These are phyloP conservation scores for Pimephales promelas DNA, from an alignment of 2,113 vertebrate species.

Conservation along the genomic window DNA sequence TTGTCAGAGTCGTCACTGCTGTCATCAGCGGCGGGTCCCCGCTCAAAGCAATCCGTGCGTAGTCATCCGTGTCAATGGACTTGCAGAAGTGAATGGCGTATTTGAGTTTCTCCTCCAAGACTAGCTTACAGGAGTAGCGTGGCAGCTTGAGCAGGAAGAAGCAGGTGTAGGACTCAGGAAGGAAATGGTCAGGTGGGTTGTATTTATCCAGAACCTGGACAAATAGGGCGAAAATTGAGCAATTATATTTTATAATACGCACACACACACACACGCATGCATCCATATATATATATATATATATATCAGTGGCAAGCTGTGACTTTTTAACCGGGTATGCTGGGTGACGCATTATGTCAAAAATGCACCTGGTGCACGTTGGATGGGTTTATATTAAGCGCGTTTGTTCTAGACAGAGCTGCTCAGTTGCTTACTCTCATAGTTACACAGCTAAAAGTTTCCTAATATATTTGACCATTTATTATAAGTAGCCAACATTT, in stretches of 20 bases:
- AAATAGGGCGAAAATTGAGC: neutral
- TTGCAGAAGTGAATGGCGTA: constrained; percentile 99
- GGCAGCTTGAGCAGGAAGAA: constrained; percentile 98
- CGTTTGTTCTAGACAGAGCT: too few species aligned
- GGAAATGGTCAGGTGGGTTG: constrained; percentile 97
- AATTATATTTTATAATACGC: neutral
- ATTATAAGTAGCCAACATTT: too few species aligned
- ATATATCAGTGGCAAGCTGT: too few species aligned
- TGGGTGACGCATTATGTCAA: too few species aligned
- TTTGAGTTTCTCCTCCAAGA: constrained; percentile 96
- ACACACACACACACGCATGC: too few species aligned
- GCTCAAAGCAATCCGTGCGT: constrained; percentile 93
- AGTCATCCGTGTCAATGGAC: constrained; percentile 98
- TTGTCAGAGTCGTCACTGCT: constrained; percentile 96
- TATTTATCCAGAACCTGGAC: constrained; percentile 96
- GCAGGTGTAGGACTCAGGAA: constrained; percentile 97
- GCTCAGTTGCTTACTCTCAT: too few species aligned
- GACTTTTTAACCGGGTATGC: too few species aligned
- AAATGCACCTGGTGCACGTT: too few species aligned
- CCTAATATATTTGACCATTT: too few species aligned
- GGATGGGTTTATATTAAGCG: too few species aligned
- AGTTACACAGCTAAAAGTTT: too few species aligned
- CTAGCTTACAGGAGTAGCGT: constrained; percentile 94
- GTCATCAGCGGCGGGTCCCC: constrained; percentile 94
- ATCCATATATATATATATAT: too few species aligned